Percentiles rank a stretch among this genome's conserved stretches.
phyloP scores from a whole-genome alignment of 2,797 vertebrate species.

The Rhinoraja longicauda region DNA sequence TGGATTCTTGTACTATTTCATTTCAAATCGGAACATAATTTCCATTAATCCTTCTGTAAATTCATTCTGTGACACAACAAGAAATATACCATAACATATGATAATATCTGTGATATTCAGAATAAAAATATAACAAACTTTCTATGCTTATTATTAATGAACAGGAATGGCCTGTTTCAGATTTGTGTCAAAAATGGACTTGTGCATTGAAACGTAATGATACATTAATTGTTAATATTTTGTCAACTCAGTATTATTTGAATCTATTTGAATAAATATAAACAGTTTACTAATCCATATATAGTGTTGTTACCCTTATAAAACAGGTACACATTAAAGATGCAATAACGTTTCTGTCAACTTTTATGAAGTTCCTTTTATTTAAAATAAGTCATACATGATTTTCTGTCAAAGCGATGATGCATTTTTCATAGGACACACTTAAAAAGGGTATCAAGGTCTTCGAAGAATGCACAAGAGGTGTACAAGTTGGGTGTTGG shows the following conservation, averaged over 20 bases:
- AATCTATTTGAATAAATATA: neutral
- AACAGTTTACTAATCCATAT: neutral
- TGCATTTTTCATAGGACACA: neutral
- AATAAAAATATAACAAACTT: neutral
- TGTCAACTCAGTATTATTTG: neutral
- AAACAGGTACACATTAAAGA: neutral
- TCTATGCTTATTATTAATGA: neutral
- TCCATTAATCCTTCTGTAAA: neutral
- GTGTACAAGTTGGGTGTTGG: neutral
- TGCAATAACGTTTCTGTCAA: neutral
- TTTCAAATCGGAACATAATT: neutral
- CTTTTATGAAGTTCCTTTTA: neutral
- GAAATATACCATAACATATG: neutral
- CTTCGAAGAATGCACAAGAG: neutral
- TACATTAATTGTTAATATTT: conserved; percentile 9
- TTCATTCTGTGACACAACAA: neutral
- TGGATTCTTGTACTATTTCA: neutral
- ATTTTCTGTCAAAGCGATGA: too few species aligned
- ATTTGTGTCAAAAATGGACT: neutral
- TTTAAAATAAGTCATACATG: too few species aligned
- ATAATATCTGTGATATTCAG: neutral
- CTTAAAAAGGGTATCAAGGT: neutral
- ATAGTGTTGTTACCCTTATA: neutral
- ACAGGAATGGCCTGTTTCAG: neutral
- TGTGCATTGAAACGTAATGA: neutral